These are phyloP conservation scores for Grantiella picta DNA, from an alignment of 2,113 vertebrate genomes.

Conservation along the genomic window DNA sequence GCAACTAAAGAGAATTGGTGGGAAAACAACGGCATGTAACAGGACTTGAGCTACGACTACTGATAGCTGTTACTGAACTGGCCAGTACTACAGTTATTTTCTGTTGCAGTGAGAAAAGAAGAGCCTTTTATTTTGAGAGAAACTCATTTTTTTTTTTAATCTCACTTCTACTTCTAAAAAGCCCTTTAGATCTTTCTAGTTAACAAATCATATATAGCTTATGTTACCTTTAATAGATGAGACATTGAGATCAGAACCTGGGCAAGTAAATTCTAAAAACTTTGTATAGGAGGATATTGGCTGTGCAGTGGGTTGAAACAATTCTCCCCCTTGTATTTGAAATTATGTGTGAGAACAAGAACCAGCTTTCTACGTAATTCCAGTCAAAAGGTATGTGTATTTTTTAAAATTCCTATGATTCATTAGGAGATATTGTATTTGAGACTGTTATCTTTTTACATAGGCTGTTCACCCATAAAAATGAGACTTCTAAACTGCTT, in stretches of 20 bases:
- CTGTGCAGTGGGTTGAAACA: neutral
- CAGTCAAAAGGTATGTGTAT: neutral
- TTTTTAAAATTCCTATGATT: neutral
- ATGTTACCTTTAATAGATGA: neutral
- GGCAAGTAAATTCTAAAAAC: neutral
- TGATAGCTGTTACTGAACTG: neutral
- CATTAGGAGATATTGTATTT: neutral
- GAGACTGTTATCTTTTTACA: neutral
- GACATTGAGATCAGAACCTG: neutral
- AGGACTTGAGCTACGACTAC: neutral
- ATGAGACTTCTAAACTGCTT: neutral
- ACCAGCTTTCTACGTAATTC: neutral
- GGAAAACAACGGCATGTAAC: neutral
- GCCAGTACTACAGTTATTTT: neutral
- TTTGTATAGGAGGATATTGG: neutral
- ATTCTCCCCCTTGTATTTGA: neutral
- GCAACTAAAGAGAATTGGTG: neutral
- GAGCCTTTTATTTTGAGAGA: neutral
- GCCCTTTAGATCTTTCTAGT: neutral
- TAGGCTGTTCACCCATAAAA: neutral
- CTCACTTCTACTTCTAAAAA: neutral
- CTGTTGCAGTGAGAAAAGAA: neutral
- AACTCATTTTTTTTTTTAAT: neutral
- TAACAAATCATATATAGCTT: neutral
- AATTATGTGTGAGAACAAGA: neutral